Conservation (phyloP, 2,888 invertebrate genomes). For the Chelonus formosanus region DNA sequence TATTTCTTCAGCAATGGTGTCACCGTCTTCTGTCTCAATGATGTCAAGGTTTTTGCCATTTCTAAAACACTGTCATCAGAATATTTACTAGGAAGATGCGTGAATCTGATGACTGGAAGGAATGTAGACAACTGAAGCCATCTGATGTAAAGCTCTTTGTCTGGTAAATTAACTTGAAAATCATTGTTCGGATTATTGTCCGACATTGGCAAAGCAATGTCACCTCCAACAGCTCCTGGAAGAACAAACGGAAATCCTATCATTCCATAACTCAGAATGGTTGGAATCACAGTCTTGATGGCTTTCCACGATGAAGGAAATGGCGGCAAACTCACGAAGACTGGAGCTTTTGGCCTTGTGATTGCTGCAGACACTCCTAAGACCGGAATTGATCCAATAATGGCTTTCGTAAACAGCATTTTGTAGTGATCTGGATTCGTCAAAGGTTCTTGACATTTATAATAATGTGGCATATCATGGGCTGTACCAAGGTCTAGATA, state of each 20-base stretch:
- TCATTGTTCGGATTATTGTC: conserved; percentile 78
- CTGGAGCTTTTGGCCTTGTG: conserved; percentile 81
- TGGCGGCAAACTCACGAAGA: conserved; percentile 86
- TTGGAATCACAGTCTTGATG: conserved; percentile 82
- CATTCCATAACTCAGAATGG: conserved; percentile 86
- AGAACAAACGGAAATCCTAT: conserved; percentile 93
- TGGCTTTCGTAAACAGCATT: conserved; percentile 72
- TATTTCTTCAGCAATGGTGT: conserved; percentile 81
- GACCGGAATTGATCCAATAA: conserved; percentile 72
- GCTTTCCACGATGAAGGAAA: conserved; percentile 91
- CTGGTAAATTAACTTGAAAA: conserved; percentile 78
- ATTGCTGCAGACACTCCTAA: conserved; percentile 88
- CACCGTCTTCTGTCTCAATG: conserved; percentile 78
- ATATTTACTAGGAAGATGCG: conserved; percentile 88
- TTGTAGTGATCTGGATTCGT: conserved; percentile 87
- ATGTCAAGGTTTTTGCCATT: conserved; percentile 78
- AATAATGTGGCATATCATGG: conserved; percentile 87
- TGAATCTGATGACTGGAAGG: conserved; percentile 90
- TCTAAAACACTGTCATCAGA: conserved; percentile 80
- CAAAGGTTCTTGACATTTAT: conserved; percentile 77
- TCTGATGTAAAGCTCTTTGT: conserved; percentile 84
- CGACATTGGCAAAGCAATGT: conserved; percentile 74
- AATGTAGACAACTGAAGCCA: conserved; percentile 93
- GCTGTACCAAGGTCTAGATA: conserved; percentile 85
- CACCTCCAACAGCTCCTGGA: conserved; percentile 94